Conservation (phyloP, 2,797 vertebrate species). For the Podargus strigoides region DNA sequence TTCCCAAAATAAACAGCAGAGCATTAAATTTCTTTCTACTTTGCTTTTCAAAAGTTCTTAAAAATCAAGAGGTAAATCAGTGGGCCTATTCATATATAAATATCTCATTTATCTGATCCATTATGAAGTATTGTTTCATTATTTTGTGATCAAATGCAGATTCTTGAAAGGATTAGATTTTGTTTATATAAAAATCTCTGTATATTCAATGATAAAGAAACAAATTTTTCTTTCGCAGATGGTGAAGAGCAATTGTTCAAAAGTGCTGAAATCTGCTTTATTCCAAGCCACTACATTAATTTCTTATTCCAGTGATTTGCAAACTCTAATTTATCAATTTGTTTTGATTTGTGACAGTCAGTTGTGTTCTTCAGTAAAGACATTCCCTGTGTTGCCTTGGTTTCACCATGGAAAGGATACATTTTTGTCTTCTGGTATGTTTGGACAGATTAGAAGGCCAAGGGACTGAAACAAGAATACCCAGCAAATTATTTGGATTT, state of each 20-base stretch:
- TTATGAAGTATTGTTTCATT: background rate
- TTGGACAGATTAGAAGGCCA: background rate
- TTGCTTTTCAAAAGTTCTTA: background rate
- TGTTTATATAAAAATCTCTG: background rate
- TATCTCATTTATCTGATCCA: background rate
- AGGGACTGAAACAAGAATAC: background rate
- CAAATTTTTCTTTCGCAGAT: background rate
- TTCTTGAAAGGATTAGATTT: background rate
- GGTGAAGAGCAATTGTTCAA: background rate
- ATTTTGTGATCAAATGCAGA: background rate
- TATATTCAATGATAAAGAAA: background rate
- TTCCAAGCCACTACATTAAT: background rate
- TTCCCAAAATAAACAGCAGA: slow-evolving; percentile 14
- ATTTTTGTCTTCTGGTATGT: background rate
- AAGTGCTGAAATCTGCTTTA: background rate
- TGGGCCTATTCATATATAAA: background rate
- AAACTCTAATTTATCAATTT: background rate
- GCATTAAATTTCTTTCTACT: background rate
- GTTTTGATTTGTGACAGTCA: background rate
- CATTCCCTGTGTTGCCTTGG: background rate
- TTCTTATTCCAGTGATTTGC: background rate
- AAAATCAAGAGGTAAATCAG: slow-evolving; percentile 13
- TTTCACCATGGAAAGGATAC: background rate
- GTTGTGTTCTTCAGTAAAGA: background rate
- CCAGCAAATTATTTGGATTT: background rate